Conservation (phyloP, 2,797 vertebrate species). For the Bryconaethiops microstoma region DNA sequence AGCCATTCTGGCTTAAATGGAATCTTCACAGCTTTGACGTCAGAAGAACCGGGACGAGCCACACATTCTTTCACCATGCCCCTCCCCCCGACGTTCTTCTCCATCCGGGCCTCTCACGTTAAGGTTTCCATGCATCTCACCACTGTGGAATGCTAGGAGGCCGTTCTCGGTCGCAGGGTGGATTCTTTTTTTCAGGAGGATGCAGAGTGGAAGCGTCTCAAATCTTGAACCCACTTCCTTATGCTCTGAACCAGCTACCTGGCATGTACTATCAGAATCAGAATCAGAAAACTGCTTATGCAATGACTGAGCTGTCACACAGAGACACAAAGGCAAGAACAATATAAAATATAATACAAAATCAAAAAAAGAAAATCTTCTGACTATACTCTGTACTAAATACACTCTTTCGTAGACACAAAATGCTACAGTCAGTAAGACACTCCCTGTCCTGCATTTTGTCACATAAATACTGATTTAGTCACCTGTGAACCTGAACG, state of each 20-base stretch:
- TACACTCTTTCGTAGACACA: no score
- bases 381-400: no score
- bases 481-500: neutral
- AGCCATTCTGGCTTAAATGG: constrained; percentile 25
- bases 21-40: constrained; percentile 38
- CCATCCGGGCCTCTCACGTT: constrained; percentile 22
- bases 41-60: constrained; percentile 34
- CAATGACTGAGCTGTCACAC: no score
- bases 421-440: no score
- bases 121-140: constrained; percentile 29
- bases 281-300: no score
- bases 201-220: neutral
- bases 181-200: neutral
- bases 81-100: constrained; percentile 2
- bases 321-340: no score
- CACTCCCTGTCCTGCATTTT: neutral
- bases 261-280: no score
- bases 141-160: constrained; percentile 37
- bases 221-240: neutral
- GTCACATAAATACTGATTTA: neutral
- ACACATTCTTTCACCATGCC: constrained; percentile 18
- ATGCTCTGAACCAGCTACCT: neutral
- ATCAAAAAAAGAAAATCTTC: no score
- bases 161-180: neutral
- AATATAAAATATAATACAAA: no score